Evolutionary conservation across 2,888 invertebrate genomes (phyloP).

Genomic region (Drosophila glabriapex): DNA sequence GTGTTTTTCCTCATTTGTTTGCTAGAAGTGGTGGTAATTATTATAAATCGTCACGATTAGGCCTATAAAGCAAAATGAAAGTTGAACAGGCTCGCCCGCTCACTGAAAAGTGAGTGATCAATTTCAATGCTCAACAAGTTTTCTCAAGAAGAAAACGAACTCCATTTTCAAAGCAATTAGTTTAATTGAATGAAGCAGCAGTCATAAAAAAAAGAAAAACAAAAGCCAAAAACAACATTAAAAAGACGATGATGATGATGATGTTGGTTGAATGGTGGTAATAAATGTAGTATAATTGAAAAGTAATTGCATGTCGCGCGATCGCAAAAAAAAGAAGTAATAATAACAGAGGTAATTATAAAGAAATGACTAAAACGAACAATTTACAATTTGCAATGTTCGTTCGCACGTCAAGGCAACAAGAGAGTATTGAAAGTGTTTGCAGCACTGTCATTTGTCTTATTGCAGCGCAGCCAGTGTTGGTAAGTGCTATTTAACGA

Average conservation of each 20-base stretch:
- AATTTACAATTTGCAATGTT: conserved; percentile 37
- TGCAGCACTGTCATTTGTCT: background rate
- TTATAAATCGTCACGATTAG: conserved; percentile 75
- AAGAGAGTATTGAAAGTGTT: conserved; percentile 13
- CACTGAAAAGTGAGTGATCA: conserved; percentile 28
- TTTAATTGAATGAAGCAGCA: conserved; percentile 75
- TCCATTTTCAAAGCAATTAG: conserved; percentile 75
- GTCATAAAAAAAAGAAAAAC: conserved; percentile 51
- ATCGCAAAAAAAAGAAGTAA: background rate
- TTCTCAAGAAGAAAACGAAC: conserved; percentile 52
- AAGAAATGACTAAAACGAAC: conserved; percentile 27
- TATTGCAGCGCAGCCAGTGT: conserved; percentile 6
- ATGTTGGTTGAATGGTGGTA: conserved; percentile 47
- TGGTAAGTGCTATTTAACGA: conserved; percentile 18
- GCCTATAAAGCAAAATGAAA: conserved; percentile 71
- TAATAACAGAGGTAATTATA: conserved; percentile 38
- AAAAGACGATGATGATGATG: conserved; percentile 25
- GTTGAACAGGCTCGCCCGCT: conserved; percentile 35
- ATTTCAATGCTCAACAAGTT: conserved; percentile 51
- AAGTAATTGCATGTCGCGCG: conserved; percentile 64
- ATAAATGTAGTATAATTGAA: conserved; percentile 72
- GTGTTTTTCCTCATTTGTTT: conserved; percentile 31
- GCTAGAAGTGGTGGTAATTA: conserved; percentile 61
- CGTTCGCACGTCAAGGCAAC: conserved; percentile 18
- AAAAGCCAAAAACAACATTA: conserved; percentile 14